Evolutionary conservation across 1,140 invertebrate species (phyloP), one percentile per base, ranked within the genome.

Genomic region (Ephestia elutella): DNA sequence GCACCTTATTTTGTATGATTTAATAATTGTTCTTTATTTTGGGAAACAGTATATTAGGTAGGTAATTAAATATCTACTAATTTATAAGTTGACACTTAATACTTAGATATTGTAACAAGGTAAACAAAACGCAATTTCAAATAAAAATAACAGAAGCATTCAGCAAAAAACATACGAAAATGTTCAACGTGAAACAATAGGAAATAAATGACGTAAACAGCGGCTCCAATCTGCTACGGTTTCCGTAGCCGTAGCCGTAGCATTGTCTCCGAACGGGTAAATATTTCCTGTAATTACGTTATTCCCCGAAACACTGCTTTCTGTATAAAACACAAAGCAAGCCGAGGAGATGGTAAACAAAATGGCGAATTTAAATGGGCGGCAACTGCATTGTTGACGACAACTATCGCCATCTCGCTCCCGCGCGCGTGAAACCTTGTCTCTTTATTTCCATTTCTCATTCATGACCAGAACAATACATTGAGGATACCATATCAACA

Each of bases 331-430:
- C 65, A 66, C 61, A 70, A 76, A 61, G 65, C 73, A 56, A 62
- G 65, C 62, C 55, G 64, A 69, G 75, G 82, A 84, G 84, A 87
- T 81, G 79, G 76, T 84, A 77, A 80, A 86, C 85, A 87, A 87
- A 84, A 87, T 87, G 85, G 85, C 85, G 85, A 82, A 86, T 87
- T 87, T 86, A 87, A 87, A 87, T 87, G 85, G 85, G 85, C 85
- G 85, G 78, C 77, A 75, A 84, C 85, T 79, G 75, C 77, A 85
- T 85, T 82, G 81, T 85, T 73, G 70, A 49, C 64, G 65, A 66
- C 69, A 63, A 77, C 65, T 57, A 59, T 78, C 62, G 68, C 78
- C 76, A 57, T 49, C 73, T 68, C 60, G 57, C 70, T 87, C 78
- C 68, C 80, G 80, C 82, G 65, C 71, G 50, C 62, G 21, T 21